Evolutionary conservation across 2,888 invertebrate genomes (phyloP), one percentile per base, ranked within the genome.

Genomic region (Cremastinae sp.): DNA sequence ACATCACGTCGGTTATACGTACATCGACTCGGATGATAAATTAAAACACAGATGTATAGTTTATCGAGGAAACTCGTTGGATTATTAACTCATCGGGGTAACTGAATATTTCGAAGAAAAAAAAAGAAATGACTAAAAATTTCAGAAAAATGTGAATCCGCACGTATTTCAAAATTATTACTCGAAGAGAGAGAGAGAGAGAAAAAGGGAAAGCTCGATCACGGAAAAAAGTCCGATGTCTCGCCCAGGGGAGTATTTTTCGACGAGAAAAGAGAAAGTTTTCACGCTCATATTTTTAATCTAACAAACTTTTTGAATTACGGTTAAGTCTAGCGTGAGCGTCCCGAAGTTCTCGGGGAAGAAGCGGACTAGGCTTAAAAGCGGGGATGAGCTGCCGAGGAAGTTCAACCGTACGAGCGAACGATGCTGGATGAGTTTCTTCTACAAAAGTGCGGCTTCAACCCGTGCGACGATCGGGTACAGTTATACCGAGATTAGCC

Each of bases 241-340:
- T 45, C 53, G 8, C 53, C 68, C 58, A 59, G 41, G 56, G 1
- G 22, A 34, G 16, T 12, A n/a, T 49, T 49, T 64, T 64, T 64
- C 14, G 2, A 10, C 4, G 34, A 28, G 22, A 41, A 54, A 41
- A 65, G 65, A 62, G 72, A 79, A 69, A 75, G 81, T 80, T 58
- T 78, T n/a, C 80, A 72, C 79, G 51, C 66, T 81, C 79, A 81
- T 82, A 87, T 84, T 87, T 87, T 87, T 87, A 87, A 86, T 86
- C 83, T 82, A 76, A 73, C 80, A 78, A 86, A 87, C 82, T 87
- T 87, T 86, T 83, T 84, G 84, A 87, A 87, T 87, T 85, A 87
- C 82, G 83, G 73, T 81, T 80, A 64, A 75, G 66, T 75, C n/a
- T n/a, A n/a, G 59, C 75, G 45, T 58, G 53, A 54, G 64, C 53